Percentiles rank a stretch among this genome's conserved stretches.
phyloP scores from a whole-genome alignment of 2,797 vertebrate species.

The Tokudaia muenninki region DNA sequence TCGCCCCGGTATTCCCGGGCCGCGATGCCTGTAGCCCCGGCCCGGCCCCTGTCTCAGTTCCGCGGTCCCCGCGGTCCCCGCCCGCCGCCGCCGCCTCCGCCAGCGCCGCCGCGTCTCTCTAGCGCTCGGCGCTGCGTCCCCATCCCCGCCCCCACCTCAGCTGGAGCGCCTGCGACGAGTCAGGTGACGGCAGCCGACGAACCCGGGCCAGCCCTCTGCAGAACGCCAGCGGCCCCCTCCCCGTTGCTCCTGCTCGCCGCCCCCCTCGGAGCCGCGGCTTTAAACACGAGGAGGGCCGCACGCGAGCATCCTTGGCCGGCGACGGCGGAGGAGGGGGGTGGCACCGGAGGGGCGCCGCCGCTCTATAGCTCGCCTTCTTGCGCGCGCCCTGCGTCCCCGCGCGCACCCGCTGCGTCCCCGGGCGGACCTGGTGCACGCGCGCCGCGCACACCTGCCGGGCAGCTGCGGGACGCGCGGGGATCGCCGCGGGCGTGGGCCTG shows the following conservation, averaged over 20 bases:
- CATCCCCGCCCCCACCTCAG: conserved; percentile 83
- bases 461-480: conserved; percentile 7
- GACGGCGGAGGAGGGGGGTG: not conserved
- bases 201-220: conserved; percentile 79
- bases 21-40: conserved; percentile 49
- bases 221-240: conserved; percentile 77
- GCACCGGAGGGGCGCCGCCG: not conserved
- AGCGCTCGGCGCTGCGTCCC: conserved; percentile 71
- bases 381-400: not conserved
- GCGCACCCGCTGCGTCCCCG: conserved; percentile 39
- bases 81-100: conserved; percentile 85
- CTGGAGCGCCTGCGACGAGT: conserved; percentile 84
- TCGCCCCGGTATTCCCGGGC: not conserved
- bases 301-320: conserved; percentile 47
- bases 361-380: not conserved
- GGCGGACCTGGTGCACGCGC: conserved; percentile 32
- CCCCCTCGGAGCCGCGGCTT: conserved; percentile 80
- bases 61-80: conserved; percentile 70
- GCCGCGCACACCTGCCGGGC: conserved; percentile 57
- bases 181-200: conserved; percentile 90
- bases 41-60: conserved; percentile 56
- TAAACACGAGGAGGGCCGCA: conserved; percentile 41
- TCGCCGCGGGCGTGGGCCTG: conserved; percentile 23
- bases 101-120: conserved; percentile 68
- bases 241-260: conserved; percentile 63